Evolutionary conservation across 2,113 vertebrate species (phyloP).

Genomic region (Protobothrops mucrosquamatus): DNA sequence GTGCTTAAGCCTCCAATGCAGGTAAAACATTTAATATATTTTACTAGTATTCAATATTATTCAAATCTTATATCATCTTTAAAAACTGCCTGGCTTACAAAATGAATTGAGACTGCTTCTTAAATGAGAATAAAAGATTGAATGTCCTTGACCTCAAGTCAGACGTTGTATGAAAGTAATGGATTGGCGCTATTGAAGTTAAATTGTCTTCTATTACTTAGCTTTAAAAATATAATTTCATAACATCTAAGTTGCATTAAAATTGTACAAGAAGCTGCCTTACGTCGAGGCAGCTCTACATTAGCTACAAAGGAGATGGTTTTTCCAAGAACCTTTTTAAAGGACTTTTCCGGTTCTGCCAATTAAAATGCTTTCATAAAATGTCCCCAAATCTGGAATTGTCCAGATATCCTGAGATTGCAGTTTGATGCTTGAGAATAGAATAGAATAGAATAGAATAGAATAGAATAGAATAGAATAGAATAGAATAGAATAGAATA

Average conservation of each 20-base stretch:
- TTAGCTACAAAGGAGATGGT: too few relatives aligned
- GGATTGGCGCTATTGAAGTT: neutral
- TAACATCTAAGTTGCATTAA: neutral
- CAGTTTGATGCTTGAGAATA: neutral
- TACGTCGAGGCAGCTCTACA: neutral
- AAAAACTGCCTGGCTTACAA: neutral
- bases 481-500: too few relatives aligned
- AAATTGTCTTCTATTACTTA: neutral
- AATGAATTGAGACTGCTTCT: neutral
- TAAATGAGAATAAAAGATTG: neutral
- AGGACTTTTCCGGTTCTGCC: neutral
- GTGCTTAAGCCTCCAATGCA: neutral
- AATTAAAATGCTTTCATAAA: neutral
- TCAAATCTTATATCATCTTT: neutral
- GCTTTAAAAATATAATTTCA: neutral
- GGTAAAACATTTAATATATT: neutral
- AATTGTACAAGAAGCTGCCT: neutral
- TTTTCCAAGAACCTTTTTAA: too few relatives aligned
- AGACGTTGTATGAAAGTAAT: neutral
- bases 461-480: too few relatives aligned
- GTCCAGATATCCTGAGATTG: neutral
- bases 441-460: too few relatives aligned
- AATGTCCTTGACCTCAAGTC: slow-evolving; percentile 7
- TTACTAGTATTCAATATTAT: neutral
- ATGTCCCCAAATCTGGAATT: neutral